Conservation (phyloP, 2,888 invertebrate genomes). For the Drosophila longiperda region DNA sequence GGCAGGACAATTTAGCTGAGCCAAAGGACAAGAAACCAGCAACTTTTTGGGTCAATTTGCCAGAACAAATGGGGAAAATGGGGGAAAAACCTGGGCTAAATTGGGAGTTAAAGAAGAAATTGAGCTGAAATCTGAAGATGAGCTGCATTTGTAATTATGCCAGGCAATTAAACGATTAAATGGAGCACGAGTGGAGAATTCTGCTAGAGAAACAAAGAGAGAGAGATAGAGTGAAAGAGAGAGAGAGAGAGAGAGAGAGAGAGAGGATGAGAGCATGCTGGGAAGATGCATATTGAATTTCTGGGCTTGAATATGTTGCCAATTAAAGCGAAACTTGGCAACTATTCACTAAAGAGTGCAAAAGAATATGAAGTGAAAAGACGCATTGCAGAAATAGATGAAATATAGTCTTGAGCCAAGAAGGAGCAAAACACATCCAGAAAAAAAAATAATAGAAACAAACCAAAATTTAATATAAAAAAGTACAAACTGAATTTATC, state of each 20-base stretch:
- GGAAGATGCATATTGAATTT: slow-evolving; percentile 36
- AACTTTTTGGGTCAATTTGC: slow-evolving; percentile 71
- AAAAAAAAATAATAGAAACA: not conserved
- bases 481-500: not conserved
- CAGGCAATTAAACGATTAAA: slow-evolving; percentile 78
- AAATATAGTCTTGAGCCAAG: not conserved
- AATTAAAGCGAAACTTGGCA: slow-evolving; percentile 54
- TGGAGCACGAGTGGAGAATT: slow-evolving; percentile 19
- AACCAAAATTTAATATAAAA: no score
- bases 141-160: slow-evolving; percentile 79
- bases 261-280: not conserved
- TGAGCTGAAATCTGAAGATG: slow-evolving; percentile 77
- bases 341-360: not conserved
- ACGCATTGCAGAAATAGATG: not conserved
- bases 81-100: not conserved
- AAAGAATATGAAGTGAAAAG: not conserved
- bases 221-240: not conserved
- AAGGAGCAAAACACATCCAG: not conserved
- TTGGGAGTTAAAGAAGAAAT: slow-evolving; percentile 40
- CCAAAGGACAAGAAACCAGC: slow-evolving; percentile 49
- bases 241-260: not conserved
- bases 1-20: slow-evolving; percentile 64
- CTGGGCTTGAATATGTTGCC: slow-evolving; percentile 49
- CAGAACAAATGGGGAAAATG: slow-evolving; percentile 16
- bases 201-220: not conserved